These are phyloP conservation scores for Tanypteryx hageni DNA, from an alignment of 2,888 invertebrate genomes.

Conservation along the genomic window DNA sequence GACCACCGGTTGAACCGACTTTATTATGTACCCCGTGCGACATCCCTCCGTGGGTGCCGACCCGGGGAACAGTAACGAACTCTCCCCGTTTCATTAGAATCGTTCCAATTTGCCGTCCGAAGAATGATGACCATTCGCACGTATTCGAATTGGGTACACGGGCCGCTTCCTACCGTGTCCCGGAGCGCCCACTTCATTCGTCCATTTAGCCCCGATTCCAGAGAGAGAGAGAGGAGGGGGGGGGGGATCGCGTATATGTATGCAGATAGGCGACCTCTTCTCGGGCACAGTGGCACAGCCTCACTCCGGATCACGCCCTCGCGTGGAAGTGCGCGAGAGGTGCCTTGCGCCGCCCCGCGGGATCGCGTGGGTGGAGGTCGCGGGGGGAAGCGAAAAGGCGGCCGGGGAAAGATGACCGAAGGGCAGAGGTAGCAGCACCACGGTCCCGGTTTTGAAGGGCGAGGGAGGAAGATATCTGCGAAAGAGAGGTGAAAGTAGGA, in stretches of 20 bases:
- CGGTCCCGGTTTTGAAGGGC: constrained; percentile 24
- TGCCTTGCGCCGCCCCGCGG: no score
- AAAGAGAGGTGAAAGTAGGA: not conserved
- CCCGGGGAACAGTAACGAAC: no score
- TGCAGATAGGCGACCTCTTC: not conserved
- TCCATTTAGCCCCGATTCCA: not conserved
- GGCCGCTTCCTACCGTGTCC: no score
- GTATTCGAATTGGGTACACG: no score
- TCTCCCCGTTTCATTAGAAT: no score
- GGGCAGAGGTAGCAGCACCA: not conserved
- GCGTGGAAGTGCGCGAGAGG: no score
- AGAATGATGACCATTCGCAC: no score
- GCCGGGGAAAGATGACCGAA: not conserved
- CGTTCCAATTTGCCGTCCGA: no score
- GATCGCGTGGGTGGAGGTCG: constrained; percentile 1
- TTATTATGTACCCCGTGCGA: not conserved
- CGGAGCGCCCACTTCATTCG: no score
- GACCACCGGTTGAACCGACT: constrained; percentile 5
- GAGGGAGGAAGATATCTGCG: not conserved
- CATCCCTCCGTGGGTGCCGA: not conserved
- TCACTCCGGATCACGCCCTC: no score
- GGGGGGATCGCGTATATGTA: not conserved
- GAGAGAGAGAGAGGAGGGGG: not conserved
- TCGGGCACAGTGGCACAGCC: not conserved
- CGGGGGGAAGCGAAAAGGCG: not conserved